These are phyloP conservation scores for Stictocephala bisonia DNA, from an alignment of 2,888 invertebrate genomes.

Conservation along the genomic window DNA sequence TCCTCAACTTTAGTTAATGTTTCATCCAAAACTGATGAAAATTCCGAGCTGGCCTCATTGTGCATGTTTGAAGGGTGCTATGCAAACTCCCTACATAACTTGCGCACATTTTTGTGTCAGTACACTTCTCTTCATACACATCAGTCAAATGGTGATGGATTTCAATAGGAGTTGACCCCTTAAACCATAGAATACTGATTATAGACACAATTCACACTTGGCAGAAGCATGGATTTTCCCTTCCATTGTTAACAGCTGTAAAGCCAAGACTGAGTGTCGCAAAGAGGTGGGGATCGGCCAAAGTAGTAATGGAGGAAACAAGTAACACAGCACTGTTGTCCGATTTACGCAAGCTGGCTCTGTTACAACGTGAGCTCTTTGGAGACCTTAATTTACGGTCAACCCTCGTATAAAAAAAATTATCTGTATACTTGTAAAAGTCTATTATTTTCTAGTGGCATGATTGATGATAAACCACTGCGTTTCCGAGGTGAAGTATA, in stretches of 20 bases:
- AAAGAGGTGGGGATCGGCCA: neutral
- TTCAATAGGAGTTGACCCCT: neutral
- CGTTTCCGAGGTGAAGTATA: conserved; percentile 96
- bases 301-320: neutral
- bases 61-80: neutral
- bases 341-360: too few relatives aligned
- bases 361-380: neutral
- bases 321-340: neutral
- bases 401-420: conserved; percentile 10
- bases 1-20: neutral
- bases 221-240: neutral
- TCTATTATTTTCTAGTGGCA: conserved; percentile 71
- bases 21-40: neutral
- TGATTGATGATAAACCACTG: conserved; percentile 91
- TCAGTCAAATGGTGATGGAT: neutral
- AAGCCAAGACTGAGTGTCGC: neutral
- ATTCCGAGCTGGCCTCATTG: neutral
- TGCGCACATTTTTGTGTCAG: neutral
- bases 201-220: neutral
- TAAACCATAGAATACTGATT: neutral
- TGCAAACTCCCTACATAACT: neutral
- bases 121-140: neutral
- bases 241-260: neutral
- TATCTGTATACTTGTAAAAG: too few relatives aligned
- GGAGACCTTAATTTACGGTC: neutral